phyloP scores from a whole-genome alignment of 2,888 invertebrate species.

The Sarcophaga variegata region DNA sequence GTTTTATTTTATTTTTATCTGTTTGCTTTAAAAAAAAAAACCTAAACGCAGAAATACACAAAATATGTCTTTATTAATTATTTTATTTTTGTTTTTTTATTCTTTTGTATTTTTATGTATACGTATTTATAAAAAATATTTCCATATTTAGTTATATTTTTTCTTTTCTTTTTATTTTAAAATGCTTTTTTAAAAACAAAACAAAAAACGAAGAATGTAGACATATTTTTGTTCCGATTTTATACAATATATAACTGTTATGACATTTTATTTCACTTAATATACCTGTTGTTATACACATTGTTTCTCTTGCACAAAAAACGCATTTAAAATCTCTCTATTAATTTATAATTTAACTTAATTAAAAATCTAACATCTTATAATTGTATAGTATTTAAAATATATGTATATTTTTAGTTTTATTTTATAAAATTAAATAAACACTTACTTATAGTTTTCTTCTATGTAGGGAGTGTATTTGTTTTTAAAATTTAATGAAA shows the following conservation, averaged over 20 bases:
- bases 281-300: constrained; percentile 23
- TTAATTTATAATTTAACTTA: constrained; percentile 52
- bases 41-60: constrained; percentile 34
- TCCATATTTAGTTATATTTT: constrained; percentile 8
- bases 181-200: background rate
- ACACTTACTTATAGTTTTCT: constrained; percentile 72
- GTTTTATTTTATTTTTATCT: constrained; percentile 30
- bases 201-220: background rate
- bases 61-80: constrained; percentile 15
- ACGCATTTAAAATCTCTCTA: constrained; percentile 56
- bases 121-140: constrained; percentile 56
- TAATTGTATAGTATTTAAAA: constrained; percentile 38
- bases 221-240: background rate
- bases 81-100: background rate
- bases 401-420: constrained; percentile 39
- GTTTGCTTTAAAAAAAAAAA: constrained; percentile 36
- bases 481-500: constrained; percentile 65
- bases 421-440: constrained; percentile 50
- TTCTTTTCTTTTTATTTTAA: background rate
- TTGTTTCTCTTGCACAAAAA: constrained; percentile 24
- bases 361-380: constrained; percentile 40
- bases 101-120: constrained; percentile 26
- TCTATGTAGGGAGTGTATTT: constrained; percentile 55
- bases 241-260: background rate
- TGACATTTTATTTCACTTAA: constrained; percentile 2